phyloP scores from a whole-genome alignment of 2,797 vertebrate genomes.

The Clamator glandarius region DNA sequence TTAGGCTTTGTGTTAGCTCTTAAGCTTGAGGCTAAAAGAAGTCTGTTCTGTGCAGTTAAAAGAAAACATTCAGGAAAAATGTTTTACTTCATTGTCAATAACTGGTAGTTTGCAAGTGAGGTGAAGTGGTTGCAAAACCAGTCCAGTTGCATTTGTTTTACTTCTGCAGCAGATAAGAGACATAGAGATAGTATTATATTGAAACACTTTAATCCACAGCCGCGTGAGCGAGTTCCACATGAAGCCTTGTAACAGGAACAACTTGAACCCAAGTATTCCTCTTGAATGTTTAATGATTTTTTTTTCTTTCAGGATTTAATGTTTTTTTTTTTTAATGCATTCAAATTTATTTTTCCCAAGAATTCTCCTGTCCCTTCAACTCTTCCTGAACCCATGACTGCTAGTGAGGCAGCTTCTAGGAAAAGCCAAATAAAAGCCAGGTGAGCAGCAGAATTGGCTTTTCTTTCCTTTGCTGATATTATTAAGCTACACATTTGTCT shows the following conservation, averaged over 20 bases:
- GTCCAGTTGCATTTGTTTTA: background rate
- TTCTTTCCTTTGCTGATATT: background rate
- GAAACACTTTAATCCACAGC: background rate
- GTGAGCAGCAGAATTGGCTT: slow-evolving; percentile 71
- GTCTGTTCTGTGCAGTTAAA: background rate
- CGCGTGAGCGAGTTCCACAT: background rate
- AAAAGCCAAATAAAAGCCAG: slow-evolving; percentile 98
- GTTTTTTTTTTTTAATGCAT: background rate
- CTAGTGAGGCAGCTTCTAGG: slow-evolving; percentile 93
- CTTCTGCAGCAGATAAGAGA: background rate
- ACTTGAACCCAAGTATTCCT: background rate
- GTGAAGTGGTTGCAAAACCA: background rate
- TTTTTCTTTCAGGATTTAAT: slow-evolving; percentile 28
- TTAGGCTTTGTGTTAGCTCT: background rate
- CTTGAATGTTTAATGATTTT: slow-evolving; percentile 14
- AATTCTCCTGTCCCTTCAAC: slow-evolving; percentile 89
- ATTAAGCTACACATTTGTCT: background rate
- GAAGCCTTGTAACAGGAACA: background rate
- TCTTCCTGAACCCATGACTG: slow-evolving; percentile 95
- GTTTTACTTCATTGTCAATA: background rate
- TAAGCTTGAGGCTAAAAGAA: background rate
- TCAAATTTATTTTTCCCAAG: slow-evolving; percentile 75
- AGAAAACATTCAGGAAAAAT: fast-evolving
- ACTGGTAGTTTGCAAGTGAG: background rate
- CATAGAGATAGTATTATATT: background rate